phyloP scores from a whole-genome alignment of 2,797 vertebrate species.

The Oreochromis grahami region DNA sequence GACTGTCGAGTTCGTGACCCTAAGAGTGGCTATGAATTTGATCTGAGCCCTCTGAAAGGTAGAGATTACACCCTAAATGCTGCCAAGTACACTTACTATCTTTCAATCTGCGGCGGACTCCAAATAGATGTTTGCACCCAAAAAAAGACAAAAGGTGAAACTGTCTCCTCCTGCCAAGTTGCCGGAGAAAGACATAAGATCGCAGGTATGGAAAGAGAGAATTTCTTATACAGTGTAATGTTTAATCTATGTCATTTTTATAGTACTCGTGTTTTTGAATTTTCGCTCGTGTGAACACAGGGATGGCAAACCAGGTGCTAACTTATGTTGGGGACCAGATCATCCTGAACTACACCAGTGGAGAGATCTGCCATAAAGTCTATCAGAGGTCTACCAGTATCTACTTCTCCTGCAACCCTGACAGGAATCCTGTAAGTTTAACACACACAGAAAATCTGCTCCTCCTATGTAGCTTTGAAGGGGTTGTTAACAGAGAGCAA shows the following conservation, averaged over 20 bases:
- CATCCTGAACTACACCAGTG: conserved; percentile 89
- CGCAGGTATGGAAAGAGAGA: conserved; percentile 74
- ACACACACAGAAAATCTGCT: not conserved
- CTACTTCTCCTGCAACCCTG: conserved; percentile 87
- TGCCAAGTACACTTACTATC: conserved; percentile 82
- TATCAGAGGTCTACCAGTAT: conserved; percentile 88
- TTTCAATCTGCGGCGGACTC: conserved; percentile 85
- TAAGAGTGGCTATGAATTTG: conserved; percentile 80
- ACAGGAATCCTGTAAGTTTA: conserved; percentile 76
- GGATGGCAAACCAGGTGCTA: conserved; percentile 79
- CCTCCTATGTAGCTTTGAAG: not conserved
- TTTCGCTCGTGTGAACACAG: conserved; percentile 50
- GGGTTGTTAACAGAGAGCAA: not conserved
- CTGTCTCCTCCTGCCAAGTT: conserved; percentile 86
- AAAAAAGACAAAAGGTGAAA: not conserved
- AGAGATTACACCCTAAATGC: conserved; percentile 69
- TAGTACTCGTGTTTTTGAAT: not conserved
- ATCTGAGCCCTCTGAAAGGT: conserved; percentile 80
- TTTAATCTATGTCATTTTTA: not conserved
- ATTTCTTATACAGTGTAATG: not conserved
- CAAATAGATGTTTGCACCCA: conserved; percentile 58
- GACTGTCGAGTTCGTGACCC: conserved; percentile 87
- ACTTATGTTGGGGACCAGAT: conserved; percentile 87
- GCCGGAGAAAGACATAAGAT: conserved; percentile 66
- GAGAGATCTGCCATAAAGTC: conserved; percentile 86